Evolutionary conservation across 2,797 vertebrate species (phyloP).

Genomic region (Anisognathus igniventris): DNA sequence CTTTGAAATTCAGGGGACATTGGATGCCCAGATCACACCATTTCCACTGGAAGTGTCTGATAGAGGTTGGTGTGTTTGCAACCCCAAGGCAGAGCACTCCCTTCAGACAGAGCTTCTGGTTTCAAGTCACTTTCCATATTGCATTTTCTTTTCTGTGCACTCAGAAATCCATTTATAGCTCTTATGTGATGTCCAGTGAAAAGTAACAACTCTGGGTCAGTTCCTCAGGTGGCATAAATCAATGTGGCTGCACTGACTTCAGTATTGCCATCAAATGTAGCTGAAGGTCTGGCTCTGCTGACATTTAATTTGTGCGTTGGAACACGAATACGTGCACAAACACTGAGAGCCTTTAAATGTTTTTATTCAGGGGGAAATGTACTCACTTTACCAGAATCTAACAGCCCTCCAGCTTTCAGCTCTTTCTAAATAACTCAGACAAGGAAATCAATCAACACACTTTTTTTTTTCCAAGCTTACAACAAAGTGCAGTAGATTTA

Average conservation of each 20-base stretch:
- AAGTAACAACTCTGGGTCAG: slow-evolving; percentile 7
- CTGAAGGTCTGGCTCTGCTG: background rate
- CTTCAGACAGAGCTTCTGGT: background rate
- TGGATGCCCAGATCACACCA: background rate
- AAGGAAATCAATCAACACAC: slow-evolving; percentile 35
- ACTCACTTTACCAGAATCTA: slow-evolving; percentile 29
- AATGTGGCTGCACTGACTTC: background rate
- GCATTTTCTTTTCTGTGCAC: background rate
- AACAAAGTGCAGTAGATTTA: slow-evolving; percentile 33
- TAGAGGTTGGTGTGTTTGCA: background rate
- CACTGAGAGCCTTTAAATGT: background rate
- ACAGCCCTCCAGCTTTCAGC: slow-evolving; percentile 1
- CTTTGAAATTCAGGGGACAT: background rate
- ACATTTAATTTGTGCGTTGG: background rate
- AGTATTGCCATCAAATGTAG: background rate
- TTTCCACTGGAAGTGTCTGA: background rate
- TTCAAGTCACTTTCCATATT: background rate
- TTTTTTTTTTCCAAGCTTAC: background rate
- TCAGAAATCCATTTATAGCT: background rate
- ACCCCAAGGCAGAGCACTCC: background rate
- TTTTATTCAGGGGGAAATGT: slow-evolving; percentile 16
- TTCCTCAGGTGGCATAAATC: slow-evolving; percentile 11
- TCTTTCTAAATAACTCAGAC: slow-evolving; percentile 34
- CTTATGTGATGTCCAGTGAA: background rate
- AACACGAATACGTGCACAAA: background rate